These are phyloP conservation scores for Anguilla obscura DNA, from an alignment of 2,797 vertebrate genomes.

Conservation along the genomic window DNA sequence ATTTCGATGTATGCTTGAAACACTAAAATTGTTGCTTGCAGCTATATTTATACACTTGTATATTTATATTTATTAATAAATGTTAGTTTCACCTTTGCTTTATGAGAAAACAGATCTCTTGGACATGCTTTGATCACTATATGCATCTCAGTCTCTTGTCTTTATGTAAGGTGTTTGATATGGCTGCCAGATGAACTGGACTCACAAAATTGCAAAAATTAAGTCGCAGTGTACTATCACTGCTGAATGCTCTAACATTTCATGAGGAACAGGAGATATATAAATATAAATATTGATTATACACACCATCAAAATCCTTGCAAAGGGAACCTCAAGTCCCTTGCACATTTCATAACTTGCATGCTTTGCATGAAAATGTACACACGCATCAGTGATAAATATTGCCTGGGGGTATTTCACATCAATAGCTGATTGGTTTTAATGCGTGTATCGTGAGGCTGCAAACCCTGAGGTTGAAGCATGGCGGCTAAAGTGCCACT, in stretches of 20 bases:
- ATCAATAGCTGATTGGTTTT: background rate
- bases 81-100: background rate
- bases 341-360: background rate
- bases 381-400: background rate
- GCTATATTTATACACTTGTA: too few species aligned
- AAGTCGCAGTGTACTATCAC: background rate
- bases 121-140: background rate
- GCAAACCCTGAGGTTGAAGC: background rate
- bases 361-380: conserved; percentile 15
- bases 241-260: background rate
- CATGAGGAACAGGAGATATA: background rate
- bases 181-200: background rate
- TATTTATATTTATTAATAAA: background rate
- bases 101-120: background rate
- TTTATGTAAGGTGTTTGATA: background rate
- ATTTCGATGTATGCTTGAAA: too few species aligned
- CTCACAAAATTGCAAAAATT: background rate
- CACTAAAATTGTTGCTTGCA: too few species aligned
- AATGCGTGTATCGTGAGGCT: background rate
- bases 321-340: background rate
- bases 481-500: background rate
- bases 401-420: background rate
- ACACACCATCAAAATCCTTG: background rate
- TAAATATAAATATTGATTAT: background rate
- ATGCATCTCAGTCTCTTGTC: background rate